Percentiles rank a stretch among this genome's conserved stretches.
Evolutionary conservation across 2,113 vertebrate genomes (phyloP).

Genomic region (Oncorhynchus masou): DNA sequence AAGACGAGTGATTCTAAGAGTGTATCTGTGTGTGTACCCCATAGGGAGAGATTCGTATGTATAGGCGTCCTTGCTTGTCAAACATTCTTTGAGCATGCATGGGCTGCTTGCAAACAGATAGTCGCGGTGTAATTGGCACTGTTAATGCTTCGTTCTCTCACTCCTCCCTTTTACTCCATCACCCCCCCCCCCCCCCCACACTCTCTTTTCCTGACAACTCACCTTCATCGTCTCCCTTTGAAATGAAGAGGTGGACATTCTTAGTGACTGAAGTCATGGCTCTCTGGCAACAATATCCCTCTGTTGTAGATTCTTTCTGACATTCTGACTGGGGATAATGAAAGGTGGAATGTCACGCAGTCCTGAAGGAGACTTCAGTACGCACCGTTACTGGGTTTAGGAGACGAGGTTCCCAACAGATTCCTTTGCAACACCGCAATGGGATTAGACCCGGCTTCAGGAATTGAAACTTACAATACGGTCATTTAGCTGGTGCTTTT

Average conservation of each 20-base stretch:
- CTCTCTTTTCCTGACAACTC: not conserved
- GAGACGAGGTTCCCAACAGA: not conserved
- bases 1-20: slow-evolving; percentile 7
- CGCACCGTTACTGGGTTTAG: not conserved
- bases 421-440: not conserved
- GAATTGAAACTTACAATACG: not conserved
- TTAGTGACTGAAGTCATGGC: slow-evolving; percentile 44
- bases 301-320: slow-evolving; percentile 47
- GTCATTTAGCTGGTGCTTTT: too few relatives aligned
- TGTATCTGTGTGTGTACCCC: not conserved
- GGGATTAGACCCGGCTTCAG: not conserved
- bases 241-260: slow-evolving; percentile 56
- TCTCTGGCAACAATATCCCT: slow-evolving; percentile 55
- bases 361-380: not conserved
- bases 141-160: slow-evolving; percentile 17
- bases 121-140: slow-evolving; percentile 19
- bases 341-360: slow-evolving; percentile 22
- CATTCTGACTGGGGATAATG: slow-evolving; percentile 16
- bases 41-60: not conserved
- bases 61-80: not conserved
- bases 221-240: slow-evolving; percentile 41
- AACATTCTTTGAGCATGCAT: not conserved
- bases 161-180: not conserved
- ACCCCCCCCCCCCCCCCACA: not conserved
- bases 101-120: slow-evolving; percentile 19